These are phyloP conservation scores for Halcyon badia DNA, from an alignment of 2,797 vertebrate species.

Conservation along the genomic window DNA sequence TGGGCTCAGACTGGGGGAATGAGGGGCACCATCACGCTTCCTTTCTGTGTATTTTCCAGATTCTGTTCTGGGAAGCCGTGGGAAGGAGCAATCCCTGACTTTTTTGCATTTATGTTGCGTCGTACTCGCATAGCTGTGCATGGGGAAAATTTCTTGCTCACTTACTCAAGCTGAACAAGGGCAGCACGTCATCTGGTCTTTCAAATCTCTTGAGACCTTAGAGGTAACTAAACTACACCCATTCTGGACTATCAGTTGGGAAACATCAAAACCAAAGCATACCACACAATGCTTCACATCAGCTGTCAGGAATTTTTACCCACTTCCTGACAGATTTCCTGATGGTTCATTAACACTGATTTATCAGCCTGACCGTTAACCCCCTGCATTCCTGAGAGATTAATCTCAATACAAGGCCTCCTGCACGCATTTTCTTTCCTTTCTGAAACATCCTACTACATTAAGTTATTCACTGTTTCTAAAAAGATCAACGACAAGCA, in stretches of 20 bases:
- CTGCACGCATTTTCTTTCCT: slow-evolving; percentile 70
- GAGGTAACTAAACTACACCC: slow-evolving; percentile 30
- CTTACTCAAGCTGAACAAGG: neutral
- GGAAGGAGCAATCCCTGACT: neutral
- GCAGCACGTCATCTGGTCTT: neutral
- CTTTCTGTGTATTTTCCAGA: neutral
- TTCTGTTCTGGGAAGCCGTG: neutral
- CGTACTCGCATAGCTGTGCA: neutral
- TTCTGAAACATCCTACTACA: slow-evolving; percentile 68
- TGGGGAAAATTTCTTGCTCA: neutral
- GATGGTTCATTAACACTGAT: slow-evolving; percentile 77
- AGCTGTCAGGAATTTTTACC: slow-evolving; percentile 77
- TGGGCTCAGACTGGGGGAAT: neutral
- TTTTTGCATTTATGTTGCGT: neutral
- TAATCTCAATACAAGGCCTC: slow-evolving; percentile 71
- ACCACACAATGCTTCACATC: slow-evolving; percentile 59
- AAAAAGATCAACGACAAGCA: slow-evolving; percentile 47
- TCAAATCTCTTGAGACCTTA: neutral
- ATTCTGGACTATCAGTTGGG: slow-evolving; percentile 35
- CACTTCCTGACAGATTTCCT: slow-evolving; percentile 77
- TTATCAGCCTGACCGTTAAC: slow-evolving; percentile 77
- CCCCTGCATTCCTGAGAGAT: slow-evolving; percentile 81
- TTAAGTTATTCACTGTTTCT: slow-evolving; percentile 60
- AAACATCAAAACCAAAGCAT: slow-evolving; percentile 64
- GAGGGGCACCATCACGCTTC: neutral